phyloP scores from a whole-genome alignment of 2,113 vertebrate species.

The Syngnathus floridae region DNA sequence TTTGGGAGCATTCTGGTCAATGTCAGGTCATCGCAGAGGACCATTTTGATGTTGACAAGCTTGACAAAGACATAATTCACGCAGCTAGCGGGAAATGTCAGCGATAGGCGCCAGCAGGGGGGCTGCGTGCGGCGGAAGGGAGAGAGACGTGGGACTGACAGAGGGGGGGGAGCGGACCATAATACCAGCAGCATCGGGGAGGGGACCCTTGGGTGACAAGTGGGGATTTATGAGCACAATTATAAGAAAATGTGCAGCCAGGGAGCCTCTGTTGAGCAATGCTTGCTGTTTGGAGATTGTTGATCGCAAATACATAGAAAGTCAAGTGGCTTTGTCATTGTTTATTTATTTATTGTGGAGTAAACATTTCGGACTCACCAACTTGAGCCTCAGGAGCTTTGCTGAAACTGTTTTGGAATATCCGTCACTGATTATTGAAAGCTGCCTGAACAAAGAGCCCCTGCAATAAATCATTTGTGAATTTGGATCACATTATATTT shows the following conservation, averaged over 20 bases:
- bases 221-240: conserved; percentile 35
- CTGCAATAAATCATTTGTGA: no score
- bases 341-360: neutral
- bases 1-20: conserved; percentile 1
- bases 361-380: no score
- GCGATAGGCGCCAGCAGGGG: conserved; percentile 20
- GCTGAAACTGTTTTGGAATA: no score
- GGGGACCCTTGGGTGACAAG: conserved; percentile 32
- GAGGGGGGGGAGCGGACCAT: conserved; percentile 16
- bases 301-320: conserved; percentile 21
- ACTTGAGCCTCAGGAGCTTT: no score
- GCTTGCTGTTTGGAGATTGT: conserved; percentile 28
- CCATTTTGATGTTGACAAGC: conserved; percentile 36
- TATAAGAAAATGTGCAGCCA: conserved; percentile 34
- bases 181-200: conserved; percentile 23
- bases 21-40: conserved; percentile 17
- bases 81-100: conserved; percentile 17
- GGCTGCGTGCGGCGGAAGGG: conserved; percentile 7
- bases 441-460: no score
- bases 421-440: no score
- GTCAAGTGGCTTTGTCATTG: neutral
- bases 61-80: conserved; percentile 33
- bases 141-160: conserved; percentile 38
- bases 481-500: no score
- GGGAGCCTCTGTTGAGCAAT: conserved; percentile 3